Percentiles rank a stretch among this genome's conserved stretches.
Conservation (phyloP, 2,113 vertebrate species). For the Spilogale gracilis region DNA sequence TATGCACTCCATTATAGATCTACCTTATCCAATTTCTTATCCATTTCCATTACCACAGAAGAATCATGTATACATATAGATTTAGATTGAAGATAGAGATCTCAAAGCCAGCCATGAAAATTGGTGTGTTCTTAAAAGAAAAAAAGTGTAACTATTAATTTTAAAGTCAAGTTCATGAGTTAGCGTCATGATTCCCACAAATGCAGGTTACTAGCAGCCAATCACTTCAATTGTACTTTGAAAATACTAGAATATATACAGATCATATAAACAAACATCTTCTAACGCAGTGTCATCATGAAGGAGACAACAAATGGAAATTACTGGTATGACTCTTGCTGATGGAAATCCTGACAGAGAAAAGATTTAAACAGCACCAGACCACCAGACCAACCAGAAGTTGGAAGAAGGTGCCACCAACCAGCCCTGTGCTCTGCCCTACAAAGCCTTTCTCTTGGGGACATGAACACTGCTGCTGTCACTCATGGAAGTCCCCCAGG, state of each 20-base stretch:
- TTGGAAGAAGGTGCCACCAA: neutral
- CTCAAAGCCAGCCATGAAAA: slow-evolving; percentile 25
- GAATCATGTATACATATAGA: neutral
- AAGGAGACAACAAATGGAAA: neutral
- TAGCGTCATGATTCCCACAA: neutral
- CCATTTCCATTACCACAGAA: neutral
- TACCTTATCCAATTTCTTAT: neutral
- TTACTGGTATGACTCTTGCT: neutral
- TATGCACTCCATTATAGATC: neutral
- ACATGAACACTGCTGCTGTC: neutral
- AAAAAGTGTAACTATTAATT: neutral
- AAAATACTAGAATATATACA: neutral
- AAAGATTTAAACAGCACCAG: neutral
- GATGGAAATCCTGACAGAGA: neutral
- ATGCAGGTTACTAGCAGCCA: neutral
- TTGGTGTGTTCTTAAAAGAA: neutral
- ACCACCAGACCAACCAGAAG: neutral
- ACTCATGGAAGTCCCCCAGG: neutral
- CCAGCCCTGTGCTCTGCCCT: neutral
- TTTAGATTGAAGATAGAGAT: neutral
- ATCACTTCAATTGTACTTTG: neutral
- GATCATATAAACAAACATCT: neutral
- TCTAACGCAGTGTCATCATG: neutral
- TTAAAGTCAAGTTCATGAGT: neutral
- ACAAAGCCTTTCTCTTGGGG: neutral